Percentiles rank a stretch among this genome's conserved stretches.
Conservation (phyloP, 2,113 vertebrate species). For the Semnornis frantzii region DNA sequence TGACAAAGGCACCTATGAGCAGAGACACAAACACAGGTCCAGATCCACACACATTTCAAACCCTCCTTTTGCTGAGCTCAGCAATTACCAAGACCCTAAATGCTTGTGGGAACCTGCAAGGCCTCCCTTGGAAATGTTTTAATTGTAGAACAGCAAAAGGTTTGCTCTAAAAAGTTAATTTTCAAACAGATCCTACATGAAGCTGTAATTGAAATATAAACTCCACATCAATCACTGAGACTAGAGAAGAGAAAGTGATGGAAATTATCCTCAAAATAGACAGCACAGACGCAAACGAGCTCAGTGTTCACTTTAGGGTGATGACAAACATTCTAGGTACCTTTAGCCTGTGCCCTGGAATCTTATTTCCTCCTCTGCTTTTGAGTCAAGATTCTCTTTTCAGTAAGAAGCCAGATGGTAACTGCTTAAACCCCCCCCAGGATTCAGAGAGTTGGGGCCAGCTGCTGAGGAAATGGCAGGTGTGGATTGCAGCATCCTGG, state of each 20-base stretch:
- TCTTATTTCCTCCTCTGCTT: background rate
- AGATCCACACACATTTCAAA: background rate
- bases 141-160: background rate
- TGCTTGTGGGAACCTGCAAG: background rate
- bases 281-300: background rate
- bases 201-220: background rate
- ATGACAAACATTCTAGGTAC: background rate
- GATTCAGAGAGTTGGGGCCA: background rate
- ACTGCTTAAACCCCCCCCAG: accelerated
- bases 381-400: background rate
- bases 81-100: background rate
- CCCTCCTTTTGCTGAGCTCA: background rate
- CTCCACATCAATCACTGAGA: background rate
- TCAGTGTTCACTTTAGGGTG: background rate
- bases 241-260: background rate
- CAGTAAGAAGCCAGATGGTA: background rate
- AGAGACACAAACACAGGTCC: background rate
- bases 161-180: background rate
- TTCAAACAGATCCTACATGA: background rate
- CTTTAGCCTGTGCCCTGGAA: background rate
- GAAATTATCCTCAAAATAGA: background rate
- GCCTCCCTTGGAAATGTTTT: background rate
- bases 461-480: background rate
- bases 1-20: background rate
- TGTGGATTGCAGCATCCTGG: background rate